Percentiles rank a stretch among this genome's conserved stretches.
Evolutionary conservation across 1,140 invertebrate genomes (phyloP).

Genomic region (Calosoma granatense): DNA sequence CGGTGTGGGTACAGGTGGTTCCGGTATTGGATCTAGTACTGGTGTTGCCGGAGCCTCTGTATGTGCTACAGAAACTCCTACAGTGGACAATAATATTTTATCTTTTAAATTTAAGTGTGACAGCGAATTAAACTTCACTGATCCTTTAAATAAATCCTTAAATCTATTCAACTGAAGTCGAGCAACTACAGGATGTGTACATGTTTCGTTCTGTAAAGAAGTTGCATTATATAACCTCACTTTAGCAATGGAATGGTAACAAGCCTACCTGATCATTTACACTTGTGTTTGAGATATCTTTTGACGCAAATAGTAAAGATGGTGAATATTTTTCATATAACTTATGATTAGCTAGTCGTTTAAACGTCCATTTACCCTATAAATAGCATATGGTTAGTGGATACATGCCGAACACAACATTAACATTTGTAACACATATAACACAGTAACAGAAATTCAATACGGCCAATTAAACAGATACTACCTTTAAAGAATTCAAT

Average conservation of each 20-base stretch:
- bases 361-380: neutral
- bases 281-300: neutral
- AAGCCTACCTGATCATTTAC: neutral
- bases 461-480: neutral
- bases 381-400: neutral
- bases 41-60: neutral
- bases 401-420: too few species aligned
- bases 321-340: neutral
- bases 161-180: too few species aligned
- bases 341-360: neutral
- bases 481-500: neutral
- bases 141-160: too few species aligned
- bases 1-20: constrained; percentile 37
- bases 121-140: too few species aligned
- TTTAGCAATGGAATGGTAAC: too few species aligned
- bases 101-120: neutral
- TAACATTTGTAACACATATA: too few species aligned
- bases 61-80: constrained; percentile 6
- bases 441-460: neutral
- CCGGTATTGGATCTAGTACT: constrained; percentile 36
- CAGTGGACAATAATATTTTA: constrained; percentile 10
- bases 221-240: too few species aligned
- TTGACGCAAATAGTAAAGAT: neutral
- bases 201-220: too few species aligned
- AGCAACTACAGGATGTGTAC: too few species aligned